phyloP scores from a whole-genome alignment of 2,888 invertebrate genomes.

The Hirtodrosophila duncani region DNA sequence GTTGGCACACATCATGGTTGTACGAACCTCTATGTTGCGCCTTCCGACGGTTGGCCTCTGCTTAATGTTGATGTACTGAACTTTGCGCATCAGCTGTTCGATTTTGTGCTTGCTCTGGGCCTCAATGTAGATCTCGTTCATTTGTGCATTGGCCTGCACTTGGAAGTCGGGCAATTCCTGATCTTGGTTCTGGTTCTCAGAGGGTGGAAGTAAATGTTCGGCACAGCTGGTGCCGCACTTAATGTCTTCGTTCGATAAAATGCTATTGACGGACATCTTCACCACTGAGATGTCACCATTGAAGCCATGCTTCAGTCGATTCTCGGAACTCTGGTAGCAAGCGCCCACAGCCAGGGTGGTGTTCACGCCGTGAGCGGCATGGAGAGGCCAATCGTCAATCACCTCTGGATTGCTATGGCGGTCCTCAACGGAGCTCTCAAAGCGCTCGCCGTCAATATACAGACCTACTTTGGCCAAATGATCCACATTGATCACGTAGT shows the following conservation, averaged over 20 bases:
- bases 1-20: conserved; percentile 76
- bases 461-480: conserved; percentile 88
- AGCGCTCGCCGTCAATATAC: conserved; percentile 88
- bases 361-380: conserved; percentile 95
- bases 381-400: conserved; percentile 99
- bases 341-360: conserved; percentile 97
- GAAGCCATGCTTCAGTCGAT: conserved; percentile 88
- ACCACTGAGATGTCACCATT: conserved; percentile 78
- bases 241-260: conserved; percentile 71
- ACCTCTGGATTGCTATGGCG: conserved; percentile 93
- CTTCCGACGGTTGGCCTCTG: conserved; percentile 97
- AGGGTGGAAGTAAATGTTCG: conserved; percentile 79
- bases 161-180: conserved; percentile 83
- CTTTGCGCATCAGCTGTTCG: conserved; percentile 89
- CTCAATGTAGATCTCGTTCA: conserved; percentile 91
- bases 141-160: conserved; percentile 82
- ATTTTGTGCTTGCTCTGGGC: conserved; percentile 94
- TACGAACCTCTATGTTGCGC: conserved; percentile 82
- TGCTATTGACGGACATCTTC: conserved; percentile 66
- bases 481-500: conserved; percentile 95
- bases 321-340: conserved; percentile 98
- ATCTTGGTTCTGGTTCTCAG: conserved; percentile 8
- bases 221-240: conserved; percentile 77
- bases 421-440: conserved; percentile 78
- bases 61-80: conserved; percentile 94